Percentiles rank a stretch among this genome's conserved stretches.
Evolutionary conservation across 2,888 invertebrate genomes (phyloP).

Genomic region (Tipula helvola): DNA sequence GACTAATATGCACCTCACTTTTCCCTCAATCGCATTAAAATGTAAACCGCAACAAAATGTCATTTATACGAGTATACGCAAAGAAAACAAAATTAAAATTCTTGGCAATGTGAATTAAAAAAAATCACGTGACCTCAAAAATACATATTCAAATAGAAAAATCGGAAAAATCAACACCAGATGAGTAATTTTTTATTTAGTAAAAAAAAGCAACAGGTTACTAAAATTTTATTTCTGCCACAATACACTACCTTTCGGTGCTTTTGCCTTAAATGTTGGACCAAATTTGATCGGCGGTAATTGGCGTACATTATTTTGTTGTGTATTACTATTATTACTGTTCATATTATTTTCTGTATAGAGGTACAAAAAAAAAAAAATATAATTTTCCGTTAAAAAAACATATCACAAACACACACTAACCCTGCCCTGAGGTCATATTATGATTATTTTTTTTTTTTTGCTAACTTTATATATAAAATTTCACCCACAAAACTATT

Average conservation of each 20-base stretch:
- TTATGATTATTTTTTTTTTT: constrained; percentile 19
- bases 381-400: constrained; percentile 11
- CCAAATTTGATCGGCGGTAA: constrained; percentile 43
- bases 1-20: neutral
- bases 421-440: constrained; percentile 33
- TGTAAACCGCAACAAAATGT: neutral
- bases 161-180: neutral
- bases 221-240: neutral
- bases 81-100: neutral
- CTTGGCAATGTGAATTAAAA: neutral
- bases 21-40: neutral
- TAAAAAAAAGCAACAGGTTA: neutral
- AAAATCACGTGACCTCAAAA: neutral
- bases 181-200: neutral
- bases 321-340: constrained; percentile 28
- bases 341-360: constrained; percentile 32
- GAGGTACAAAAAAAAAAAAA: constrained; percentile 28
- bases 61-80: neutral
- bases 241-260: constrained; percentile 31
- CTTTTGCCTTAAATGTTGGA: constrained; percentile 73
- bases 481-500: constrained; percentile 4
- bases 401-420: constrained; percentile 22
- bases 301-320: neutral
- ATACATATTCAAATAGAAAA: neutral
- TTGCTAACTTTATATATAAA: constrained; percentile 12